Base-by-base conservation (phyloP, 2,888 invertebrate genomes). In the Rhagonycha fulva region DNA sequence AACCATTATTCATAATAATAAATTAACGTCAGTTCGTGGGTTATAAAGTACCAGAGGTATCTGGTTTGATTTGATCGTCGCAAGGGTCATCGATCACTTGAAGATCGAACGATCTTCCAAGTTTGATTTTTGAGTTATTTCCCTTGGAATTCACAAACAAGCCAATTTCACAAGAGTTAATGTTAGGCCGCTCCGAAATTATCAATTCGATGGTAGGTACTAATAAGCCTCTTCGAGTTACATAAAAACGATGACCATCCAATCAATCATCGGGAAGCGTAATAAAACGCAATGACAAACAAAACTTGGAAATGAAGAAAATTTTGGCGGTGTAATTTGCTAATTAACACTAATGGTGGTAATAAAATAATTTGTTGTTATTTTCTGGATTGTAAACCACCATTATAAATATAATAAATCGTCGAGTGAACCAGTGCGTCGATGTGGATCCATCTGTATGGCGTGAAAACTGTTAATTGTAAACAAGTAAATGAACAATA, bases 391-490 rank as follows among this genome's bases (percentile, higher is more conserved):
- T 62, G 4, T 66, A 66, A 66, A 66, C 63, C 63, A 26, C 24
- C 19, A 66, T 66, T 66, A 66, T 66, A 63, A 63, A 63, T 68
- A 69, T 62, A 69, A 69, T 68, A 63, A 66, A 66, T 66, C 63
- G 63, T 24, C 24, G 23, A 72, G 70, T 69, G 61, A 70, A 60
- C 32, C 66, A 30, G 70, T 30, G 71, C 74, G 66, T 19, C 74
- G 61, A 70, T 62, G 77, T 74, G 74, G 69, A 77, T 74, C 74
- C 68, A 26, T 19, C 68, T 71, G 68, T 63, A 69, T 69, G 66
- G 77, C 74, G 74, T 77, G 72, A 77, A 77, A 76, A 68, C 32
- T 70, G 70, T 77, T 74, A 74, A 76, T 76, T 76, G 76, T 76
- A 70, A 68, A 47, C 63, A 75, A 68, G 68, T 68, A 72, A 71